Conservation (phyloP, 2,797 vertebrate genomes). For the Amblyraja radiata region DNA sequence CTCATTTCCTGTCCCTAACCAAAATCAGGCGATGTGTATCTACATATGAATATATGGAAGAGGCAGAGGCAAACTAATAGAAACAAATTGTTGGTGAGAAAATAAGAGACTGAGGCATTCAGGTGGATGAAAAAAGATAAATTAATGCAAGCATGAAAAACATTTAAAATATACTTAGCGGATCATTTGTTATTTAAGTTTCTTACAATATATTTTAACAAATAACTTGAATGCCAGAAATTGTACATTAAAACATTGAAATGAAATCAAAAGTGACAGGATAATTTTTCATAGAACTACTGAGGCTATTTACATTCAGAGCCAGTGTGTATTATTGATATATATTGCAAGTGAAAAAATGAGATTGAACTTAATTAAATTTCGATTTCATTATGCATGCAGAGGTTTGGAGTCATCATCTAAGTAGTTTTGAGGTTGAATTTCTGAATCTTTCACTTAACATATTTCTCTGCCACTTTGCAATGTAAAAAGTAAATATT, state of each 20-base stretch:
- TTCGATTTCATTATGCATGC: conserved; percentile 60
- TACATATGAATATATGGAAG: background rate
- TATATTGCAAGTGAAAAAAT: conserved; percentile 65
- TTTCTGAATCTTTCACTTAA: conserved; percentile 53
- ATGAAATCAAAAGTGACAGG: conserved; percentile 68
- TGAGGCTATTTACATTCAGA: conserved; percentile 67
- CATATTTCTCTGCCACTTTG: conserved; percentile 52
- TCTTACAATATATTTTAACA: conserved; percentile 17
- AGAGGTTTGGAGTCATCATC: background rate
- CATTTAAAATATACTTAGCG: conserved; percentile 4
- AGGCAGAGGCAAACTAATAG: background rate
- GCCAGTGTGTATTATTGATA: conserved; percentile 55
- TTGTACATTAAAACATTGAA: conserved; percentile 55
- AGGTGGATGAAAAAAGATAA: background rate
- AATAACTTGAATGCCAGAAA: conserved; percentile 42
- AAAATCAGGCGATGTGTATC: background rate
- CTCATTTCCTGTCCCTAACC: background rate
- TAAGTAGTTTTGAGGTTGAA: conserved; percentile 43
- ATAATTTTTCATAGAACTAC: conserved; percentile 72
- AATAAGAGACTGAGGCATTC: background rate
- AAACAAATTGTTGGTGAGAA: background rate
- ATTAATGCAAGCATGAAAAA: background rate
- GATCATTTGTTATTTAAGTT: conserved; percentile 31
- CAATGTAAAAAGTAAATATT: conserved; percentile 44
- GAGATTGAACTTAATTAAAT: conserved; percentile 72